phyloP scores from a whole-genome alignment of 2,888 invertebrate genomes.

The Drosophila longiperda region DNA sequence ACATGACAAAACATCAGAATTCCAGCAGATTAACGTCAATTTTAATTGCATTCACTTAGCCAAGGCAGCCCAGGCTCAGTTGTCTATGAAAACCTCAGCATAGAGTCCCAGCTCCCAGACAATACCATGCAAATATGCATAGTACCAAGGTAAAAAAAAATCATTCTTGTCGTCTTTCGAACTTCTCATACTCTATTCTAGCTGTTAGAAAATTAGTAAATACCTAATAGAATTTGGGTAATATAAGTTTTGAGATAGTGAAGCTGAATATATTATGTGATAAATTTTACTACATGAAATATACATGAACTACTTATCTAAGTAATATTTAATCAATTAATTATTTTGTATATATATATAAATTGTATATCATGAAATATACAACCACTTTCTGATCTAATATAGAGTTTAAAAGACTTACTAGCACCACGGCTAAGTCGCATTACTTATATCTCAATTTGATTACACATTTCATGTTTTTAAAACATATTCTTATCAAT shows the following conservation, averaged over 20 bases:
- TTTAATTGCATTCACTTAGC: constrained; percentile 81
- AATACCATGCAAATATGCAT: constrained; percentile 68
- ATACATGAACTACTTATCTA: background rate
- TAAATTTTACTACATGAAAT: background rate
- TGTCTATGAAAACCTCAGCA: constrained; percentile 56
- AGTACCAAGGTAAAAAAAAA: constrained; percentile 21
- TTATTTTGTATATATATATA: background rate
- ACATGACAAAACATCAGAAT: constrained; percentile 81
- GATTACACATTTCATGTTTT: background rate
- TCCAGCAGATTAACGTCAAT: constrained; percentile 81
- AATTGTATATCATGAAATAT: background rate
- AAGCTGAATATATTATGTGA: background rate
- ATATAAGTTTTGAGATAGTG: background rate
- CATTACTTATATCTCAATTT: background rate
- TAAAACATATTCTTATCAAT: background rate
- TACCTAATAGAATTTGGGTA: background rate
- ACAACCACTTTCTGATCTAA: background rate
- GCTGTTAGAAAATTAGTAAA: background rate
- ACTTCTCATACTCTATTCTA: constrained; percentile 13
- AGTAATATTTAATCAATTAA: too few species aligned
- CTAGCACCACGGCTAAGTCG: background rate
- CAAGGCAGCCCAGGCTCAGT: constrained; percentile 39
- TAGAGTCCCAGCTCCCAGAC: constrained; percentile 54
- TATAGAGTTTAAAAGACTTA: background rate
- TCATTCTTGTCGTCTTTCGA: background rate